Percentiles rank a stretch among this genome's conserved stretches.
Conservation (phyloP, 2,888 invertebrate species). For the Acanthosoma haemorrhoidale region DNA sequence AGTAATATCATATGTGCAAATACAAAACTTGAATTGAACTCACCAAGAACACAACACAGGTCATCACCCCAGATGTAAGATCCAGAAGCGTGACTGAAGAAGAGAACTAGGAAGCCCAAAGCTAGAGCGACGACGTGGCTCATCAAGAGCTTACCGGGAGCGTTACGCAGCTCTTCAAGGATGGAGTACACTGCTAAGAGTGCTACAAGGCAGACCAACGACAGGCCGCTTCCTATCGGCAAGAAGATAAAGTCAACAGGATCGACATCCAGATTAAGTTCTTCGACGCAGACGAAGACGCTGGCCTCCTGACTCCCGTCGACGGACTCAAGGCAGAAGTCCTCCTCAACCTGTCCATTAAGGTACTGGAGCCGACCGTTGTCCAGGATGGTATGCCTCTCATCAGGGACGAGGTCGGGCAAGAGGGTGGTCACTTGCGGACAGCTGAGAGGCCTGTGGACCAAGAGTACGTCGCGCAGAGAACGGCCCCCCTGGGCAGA, state of each 20-base stretch:
- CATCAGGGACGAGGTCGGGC: background rate
- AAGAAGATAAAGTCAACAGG: background rate
- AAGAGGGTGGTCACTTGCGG: background rate
- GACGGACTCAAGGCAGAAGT: background rate
- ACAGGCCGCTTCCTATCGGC: background rate
- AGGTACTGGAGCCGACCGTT: background rate
- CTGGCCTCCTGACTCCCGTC: background rate
- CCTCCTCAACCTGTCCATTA: background rate
- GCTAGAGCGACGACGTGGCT: conserved; percentile 43
- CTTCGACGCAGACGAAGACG: background rate
- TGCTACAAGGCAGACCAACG: background rate
- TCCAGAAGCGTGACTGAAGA: conserved; percentile 40
- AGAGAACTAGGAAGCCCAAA: conserved; percentile 42
- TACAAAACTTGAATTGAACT: too few relatives aligned
- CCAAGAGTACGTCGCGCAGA: background rate
- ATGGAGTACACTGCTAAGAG: background rate
- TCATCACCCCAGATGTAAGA: background rate
- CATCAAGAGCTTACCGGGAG: conserved; percentile 41
- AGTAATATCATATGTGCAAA: too few relatives aligned
- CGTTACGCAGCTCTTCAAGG: background rate
- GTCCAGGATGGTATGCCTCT: background rate
- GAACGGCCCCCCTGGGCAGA: background rate
- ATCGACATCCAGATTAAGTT: too few relatives aligned
- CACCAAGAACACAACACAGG: background rate
- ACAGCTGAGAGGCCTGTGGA: background rate